These are phyloP conservation scores for Eciton burchellii DNA, from an alignment of 1,140 invertebrate genomes.

Conservation along the genomic window DNA sequence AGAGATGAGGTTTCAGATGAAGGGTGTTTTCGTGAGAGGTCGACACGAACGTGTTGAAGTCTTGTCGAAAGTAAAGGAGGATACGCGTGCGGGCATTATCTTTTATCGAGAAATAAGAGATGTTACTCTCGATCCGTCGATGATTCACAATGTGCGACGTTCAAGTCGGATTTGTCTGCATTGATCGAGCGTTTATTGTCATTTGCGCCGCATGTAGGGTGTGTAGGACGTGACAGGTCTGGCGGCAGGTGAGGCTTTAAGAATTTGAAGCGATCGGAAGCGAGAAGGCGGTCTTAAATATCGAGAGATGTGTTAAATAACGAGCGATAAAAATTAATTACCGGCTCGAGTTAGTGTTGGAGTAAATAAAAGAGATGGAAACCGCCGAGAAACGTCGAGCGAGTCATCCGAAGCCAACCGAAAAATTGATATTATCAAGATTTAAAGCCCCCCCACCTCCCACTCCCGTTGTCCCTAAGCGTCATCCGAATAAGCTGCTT, in stretches of 20 bases:
- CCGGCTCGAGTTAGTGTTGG: neutral
- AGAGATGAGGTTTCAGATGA: neutral
- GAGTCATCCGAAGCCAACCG: too few relatives aligned
- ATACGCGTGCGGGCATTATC: neutral
- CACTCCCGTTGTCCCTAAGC: neutral
- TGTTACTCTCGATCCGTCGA: too few relatives aligned
- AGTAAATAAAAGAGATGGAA: neutral
- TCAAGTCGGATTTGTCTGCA: neutral
- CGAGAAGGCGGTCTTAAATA: constrained; percentile 7
- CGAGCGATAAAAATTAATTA: neutral
- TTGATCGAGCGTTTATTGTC: constrained; percentile 6
- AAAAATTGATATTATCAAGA: neutral
- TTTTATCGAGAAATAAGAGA: too few relatives aligned
- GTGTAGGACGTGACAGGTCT: neutral
- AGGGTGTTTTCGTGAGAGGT: neutral
- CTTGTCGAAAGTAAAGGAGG: neutral
- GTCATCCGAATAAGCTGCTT: constrained; percentile 29
- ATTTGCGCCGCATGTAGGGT: neutral
- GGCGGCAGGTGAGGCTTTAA: neutral
- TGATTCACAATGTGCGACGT: neutral
- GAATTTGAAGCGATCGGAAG: neutral
- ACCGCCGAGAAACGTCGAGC: neutral
- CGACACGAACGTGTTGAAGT: neutral
- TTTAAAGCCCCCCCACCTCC: too few relatives aligned
- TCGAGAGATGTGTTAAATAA: neutral